phyloP scores from a whole-genome alignment of 2,113 vertebrate genomes.

The Lycocorax pyrrhopterus region DNA sequence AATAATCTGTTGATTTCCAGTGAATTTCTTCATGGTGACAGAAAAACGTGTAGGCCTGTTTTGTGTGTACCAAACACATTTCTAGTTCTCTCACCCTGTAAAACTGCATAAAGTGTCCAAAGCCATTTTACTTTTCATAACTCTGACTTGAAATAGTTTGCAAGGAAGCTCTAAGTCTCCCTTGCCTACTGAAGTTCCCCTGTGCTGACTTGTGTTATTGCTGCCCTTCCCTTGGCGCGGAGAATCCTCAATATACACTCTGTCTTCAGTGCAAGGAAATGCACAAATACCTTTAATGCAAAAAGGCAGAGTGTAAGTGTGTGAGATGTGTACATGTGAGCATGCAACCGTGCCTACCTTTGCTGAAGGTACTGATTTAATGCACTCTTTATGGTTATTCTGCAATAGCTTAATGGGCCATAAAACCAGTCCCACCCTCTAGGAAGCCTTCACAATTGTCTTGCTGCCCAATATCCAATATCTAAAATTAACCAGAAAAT shows the following conservation, averaged over 20 bases:
- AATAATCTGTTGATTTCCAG: not conserved
- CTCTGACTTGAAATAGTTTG: not conserved
- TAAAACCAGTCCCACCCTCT: not conserved
- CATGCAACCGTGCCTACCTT: not conserved
- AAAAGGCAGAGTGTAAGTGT: not conserved
- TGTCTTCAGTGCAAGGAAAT: not conserved
- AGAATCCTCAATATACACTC: not conserved
- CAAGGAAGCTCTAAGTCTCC: not conserved
- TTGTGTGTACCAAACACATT: accelerated
- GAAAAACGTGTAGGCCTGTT: not conserved
- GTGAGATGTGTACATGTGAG: not conserved
- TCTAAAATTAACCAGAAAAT: conserved; percentile 5
- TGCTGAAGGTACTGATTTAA: not conserved
- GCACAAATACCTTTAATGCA: not conserved
- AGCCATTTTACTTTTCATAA: not conserved
- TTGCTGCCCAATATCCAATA: not conserved
- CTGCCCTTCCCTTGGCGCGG: not conserved
- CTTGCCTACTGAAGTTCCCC: not conserved
- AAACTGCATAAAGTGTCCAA: not conserved
- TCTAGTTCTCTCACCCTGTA: not conserved
- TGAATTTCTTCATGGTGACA: not conserved
- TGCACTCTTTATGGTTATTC: not conserved
- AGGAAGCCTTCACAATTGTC: not conserved
- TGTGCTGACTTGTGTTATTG: not conserved
- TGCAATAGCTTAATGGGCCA: not conserved